Evolutionary conservation across 2,888 invertebrate species (phyloP), one percentile per base, ranked within the genome.

Genomic region (Rhodophaea formosa): DNA sequence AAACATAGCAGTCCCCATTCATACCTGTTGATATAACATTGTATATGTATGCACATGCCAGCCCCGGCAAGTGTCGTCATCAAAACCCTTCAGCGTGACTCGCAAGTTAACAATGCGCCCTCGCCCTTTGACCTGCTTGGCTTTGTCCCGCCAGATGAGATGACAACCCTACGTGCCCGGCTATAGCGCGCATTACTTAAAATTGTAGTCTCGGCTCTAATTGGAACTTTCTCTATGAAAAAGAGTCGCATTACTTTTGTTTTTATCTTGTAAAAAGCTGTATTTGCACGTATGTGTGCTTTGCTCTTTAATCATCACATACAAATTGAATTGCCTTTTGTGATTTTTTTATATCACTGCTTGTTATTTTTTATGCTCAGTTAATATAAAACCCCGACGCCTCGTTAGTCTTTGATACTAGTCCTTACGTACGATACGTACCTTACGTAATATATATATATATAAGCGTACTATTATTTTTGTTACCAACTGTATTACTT

Each of bases 41-140:
- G 70, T 62, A 67, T 70, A 66, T 67, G 68, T 74, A 74, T 71
- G 69, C 66, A 64, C 65, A 59, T 69, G 66, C 67, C 69, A 65
- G 69, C 66, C 64, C 67, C 65, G 70, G 72, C 77, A 76, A 80
- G 80, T 81, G 81, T 79, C 78, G 77, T 84, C 87, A 86, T 85
- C 82, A 85, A 84, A 82, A 83, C 84, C 80, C 87, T 88, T 78
- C 77, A 84, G 80, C 80, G 77, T 77, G 84, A 82, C 81, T 84
- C 84, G 83, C 79, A 80, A 82, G 86, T 82, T 89, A 89, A 89
- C 89, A 90, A 89, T 88, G 88, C 58, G 57, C 74, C 82, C 79
- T 70, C 79, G 80, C 86, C 82, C 88, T 88, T 82, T 88, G 89
- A 88, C 88, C 89, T 77, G 86, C 79, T 77, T 77, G 76, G 82